These are phyloP conservation scores for Drosophila pectinifera DNA, from an alignment of 1,140 invertebrate genomes.

Conservation along the genomic window DNA sequence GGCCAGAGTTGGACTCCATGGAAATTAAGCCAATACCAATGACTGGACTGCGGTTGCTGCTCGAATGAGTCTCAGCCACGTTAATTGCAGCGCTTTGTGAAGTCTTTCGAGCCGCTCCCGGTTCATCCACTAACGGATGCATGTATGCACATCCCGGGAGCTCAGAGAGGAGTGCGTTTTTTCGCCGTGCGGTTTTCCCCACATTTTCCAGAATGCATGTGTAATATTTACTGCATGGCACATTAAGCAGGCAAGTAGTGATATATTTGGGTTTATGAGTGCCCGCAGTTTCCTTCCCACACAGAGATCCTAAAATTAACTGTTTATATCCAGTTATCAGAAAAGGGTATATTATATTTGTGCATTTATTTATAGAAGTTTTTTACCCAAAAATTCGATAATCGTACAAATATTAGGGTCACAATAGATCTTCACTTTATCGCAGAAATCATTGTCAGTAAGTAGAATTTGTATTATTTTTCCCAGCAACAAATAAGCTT, in stretches of 20 bases:
- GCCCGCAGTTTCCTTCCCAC: conserved; percentile 50
- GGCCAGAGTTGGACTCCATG: conserved; percentile 53
- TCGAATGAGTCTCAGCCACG: conserved; percentile 72
- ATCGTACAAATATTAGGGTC: not conserved
- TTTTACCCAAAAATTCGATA: no score
- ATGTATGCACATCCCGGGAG: conserved; percentile 9
- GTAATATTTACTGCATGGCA: conserved; percentile 76
- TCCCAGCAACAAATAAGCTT: not conserved
- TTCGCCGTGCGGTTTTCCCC: conserved; percentile 61
- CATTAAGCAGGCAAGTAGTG: conserved; percentile 78
- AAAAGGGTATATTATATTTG: not conserved
- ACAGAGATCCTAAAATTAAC: conserved; percentile 62
- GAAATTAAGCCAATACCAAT: conserved; percentile 80
- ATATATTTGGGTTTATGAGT: conserved; percentile 80
- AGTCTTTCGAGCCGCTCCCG: conserved; percentile 19
- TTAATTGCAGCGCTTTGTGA: conserved; percentile 80
- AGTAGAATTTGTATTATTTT: no score
- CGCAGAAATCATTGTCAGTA: not conserved
- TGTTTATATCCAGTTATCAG: conserved; percentile 30
- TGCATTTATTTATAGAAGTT: not conserved
- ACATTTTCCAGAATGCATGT: conserved; percentile 32
- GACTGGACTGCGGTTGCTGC: conserved; percentile 75
- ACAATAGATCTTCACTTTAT: not conserved
- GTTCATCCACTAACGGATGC: conserved; percentile 34
- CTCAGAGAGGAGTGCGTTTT: conserved; percentile 43